These are phyloP conservation scores for Quadroppia sp. DNA, from an alignment of 2,888 invertebrate genomes.

Conservation along the genomic window DNA sequence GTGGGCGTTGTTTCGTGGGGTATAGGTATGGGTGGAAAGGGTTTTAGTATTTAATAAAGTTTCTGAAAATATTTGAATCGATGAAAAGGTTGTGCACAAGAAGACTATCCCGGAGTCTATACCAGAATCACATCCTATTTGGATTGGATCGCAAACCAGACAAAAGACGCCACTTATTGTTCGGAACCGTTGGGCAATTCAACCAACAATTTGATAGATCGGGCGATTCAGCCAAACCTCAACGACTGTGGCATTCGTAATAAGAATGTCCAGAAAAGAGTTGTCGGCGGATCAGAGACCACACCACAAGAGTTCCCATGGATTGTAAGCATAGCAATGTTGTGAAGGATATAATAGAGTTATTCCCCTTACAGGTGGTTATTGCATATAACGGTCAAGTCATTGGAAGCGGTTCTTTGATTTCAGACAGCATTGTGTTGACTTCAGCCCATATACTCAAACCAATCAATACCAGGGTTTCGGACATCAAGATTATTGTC, in stretches of 20 bases:
- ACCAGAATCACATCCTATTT: constrained; percentile 21
- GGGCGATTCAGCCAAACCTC: constrained; percentile 32
- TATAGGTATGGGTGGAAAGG: background rate
- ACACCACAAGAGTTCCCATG: constrained; percentile 34
- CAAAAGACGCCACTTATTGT: constrained; percentile 20
- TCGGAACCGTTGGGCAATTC: background rate
- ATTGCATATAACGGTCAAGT: constrained; percentile 26
- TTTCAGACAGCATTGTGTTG: constrained; percentile 22
- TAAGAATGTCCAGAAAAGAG: background rate
- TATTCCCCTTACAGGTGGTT: background rate
- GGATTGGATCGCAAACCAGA: constrained; percentile 31
- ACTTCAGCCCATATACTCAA: constrained; percentile 34
- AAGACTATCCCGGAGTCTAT: constrained; percentile 35
- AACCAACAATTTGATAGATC: background rate
- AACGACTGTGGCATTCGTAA: constrained; percentile 31
- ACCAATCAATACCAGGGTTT: background rate
- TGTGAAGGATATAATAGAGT: background rate
- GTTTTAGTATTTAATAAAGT: background rate
- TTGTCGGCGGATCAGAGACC: constrained; percentile 36
- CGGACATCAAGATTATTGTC: constrained; percentile 8
- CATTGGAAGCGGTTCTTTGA: constrained; percentile 33
- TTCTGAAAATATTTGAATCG: background rate
- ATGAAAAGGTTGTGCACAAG: constrained; percentile 30
- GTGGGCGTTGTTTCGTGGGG: constrained; percentile 31
- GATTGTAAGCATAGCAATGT: constrained; percentile 7